These are phyloP conservation scores for Brenthis hecate DNA, from an alignment of 2,888 invertebrate species.

Conservation along the genomic window DNA sequence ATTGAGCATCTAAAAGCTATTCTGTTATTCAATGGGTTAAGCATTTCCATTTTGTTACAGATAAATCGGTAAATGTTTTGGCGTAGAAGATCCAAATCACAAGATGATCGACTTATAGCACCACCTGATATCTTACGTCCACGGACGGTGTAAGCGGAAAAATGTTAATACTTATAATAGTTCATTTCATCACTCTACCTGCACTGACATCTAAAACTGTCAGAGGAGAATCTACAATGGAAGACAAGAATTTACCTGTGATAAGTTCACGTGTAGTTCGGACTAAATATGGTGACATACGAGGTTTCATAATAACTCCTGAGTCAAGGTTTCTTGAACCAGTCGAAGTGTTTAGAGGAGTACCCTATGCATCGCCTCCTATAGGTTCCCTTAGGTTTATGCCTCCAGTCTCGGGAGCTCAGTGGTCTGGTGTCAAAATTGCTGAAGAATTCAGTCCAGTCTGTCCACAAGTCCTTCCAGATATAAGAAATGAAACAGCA, in stretches of 20 bases:
- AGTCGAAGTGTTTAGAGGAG: constrained; percentile 95
- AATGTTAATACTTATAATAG: constrained; percentile 72
- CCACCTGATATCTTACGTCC: constrained; percentile 52
- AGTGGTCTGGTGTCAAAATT: constrained; percentile 94
- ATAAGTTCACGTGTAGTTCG: constrained; percentile 92
- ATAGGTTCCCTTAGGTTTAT: constrained; percentile 94
- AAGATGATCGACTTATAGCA: constrained; percentile 78
- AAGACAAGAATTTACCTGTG: constrained; percentile 75
- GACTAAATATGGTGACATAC: constrained; percentile 93
- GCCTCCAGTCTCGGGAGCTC: constrained; percentile 96
- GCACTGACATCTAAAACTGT: constrained; percentile 71
- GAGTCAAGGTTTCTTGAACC: constrained; percentile 91
- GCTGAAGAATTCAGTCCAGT: constrained; percentile 94
- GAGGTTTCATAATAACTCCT: constrained; percentile 92
- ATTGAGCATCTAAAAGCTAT: constrained; percentile 19
- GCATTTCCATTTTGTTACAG: constrained; percentile 61
- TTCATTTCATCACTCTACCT: constrained; percentile 78
- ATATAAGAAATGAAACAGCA: constrained; percentile 92
- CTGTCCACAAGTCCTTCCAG: constrained; percentile 95
- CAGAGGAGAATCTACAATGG: constrained; percentile 76
- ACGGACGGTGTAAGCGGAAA: constrained; percentile 67
- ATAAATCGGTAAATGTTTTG: constrained; percentile 65
- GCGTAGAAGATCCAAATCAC: constrained; percentile 49
- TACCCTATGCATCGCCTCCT: constrained; percentile 97
- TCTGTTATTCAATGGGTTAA: constrained; percentile 19